Conservation (phyloP, 2,113 vertebrate genomes). For the Regulus satrapa region DNA sequence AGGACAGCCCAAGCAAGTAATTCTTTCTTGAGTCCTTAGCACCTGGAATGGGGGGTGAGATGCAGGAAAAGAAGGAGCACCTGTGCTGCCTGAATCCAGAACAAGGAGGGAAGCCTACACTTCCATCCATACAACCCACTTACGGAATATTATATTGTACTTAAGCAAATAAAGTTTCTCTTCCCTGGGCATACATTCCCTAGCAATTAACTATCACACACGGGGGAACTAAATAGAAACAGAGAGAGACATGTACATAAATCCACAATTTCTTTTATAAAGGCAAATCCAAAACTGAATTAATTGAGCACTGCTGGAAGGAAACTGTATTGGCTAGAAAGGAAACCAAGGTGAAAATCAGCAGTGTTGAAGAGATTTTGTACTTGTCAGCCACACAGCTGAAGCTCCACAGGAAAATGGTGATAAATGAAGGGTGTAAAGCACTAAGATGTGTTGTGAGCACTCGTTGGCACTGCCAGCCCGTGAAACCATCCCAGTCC, state of each 20-base stretch:
- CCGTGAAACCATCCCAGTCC: background rate
- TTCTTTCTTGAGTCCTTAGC: background rate
- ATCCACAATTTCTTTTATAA: background rate
- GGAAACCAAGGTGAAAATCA: background rate
- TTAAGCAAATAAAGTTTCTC: slow-evolving; percentile 43
- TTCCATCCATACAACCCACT: background rate
- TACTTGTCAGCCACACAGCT: background rate
- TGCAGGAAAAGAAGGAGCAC: background rate
- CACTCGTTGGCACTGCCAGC: background rate
- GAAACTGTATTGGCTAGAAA: background rate
- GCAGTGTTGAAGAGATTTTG: background rate
- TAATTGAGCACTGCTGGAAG: background rate
- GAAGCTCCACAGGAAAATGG: background rate
- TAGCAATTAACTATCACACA: slow-evolving; percentile 25
- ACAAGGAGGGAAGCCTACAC: background rate
- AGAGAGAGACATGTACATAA: background rate
- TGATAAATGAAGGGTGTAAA: slow-evolving; percentile 8
- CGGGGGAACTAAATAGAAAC: background rate
- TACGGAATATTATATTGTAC: background rate
- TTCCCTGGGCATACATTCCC: slow-evolving; percentile 20
- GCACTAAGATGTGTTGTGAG: background rate
- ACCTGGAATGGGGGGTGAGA: background rate
- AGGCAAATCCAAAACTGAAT: background rate
- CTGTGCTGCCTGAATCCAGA: background rate
- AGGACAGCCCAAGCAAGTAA: background rate